Percentiles rank a stretch among this genome's conserved stretches.
phyloP scores from a whole-genome alignment of 1,140 invertebrate species.

The Ridgeia piscesae region DNA sequence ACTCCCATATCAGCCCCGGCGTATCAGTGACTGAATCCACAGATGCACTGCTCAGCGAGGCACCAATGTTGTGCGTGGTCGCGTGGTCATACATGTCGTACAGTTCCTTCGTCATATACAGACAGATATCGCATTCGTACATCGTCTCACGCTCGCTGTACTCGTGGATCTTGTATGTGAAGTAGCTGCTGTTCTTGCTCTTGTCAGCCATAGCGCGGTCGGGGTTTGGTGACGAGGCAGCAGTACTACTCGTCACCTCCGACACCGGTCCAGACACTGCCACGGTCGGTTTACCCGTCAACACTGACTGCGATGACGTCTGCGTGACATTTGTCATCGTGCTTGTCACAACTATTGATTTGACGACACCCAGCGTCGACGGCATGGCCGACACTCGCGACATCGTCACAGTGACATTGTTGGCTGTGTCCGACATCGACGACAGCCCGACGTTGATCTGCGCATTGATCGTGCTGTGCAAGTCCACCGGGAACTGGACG shows the following conservation, averaged over 20 bases:
- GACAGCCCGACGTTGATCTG: background rate
- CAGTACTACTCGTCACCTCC: background rate
- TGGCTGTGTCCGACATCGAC: background rate
- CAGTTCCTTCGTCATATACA: conserved; percentile 8
- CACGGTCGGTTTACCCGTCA: background rate
- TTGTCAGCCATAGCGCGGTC: background rate
- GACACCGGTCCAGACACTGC: background rate
- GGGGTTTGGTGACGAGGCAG: background rate
- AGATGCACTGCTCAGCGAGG: background rate
- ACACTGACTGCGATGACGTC: background rate
- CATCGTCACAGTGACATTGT: background rate
- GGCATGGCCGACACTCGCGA: background rate
- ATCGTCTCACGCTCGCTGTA: background rate
- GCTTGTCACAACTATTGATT: background rate
- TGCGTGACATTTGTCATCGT: background rate
- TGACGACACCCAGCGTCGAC: background rate
- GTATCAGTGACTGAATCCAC: background rate
- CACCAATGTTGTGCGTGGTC: background rate
- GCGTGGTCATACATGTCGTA: conserved; percentile 18
- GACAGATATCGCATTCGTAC: conserved; percentile 23
- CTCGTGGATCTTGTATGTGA: conserved; percentile 21
- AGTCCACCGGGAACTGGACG: background rate
- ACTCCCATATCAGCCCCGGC: conserved; percentile 17
- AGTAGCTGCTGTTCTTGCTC: conserved; percentile 8
- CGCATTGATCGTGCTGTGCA: background rate